A percentile compares a stretch with the other conserved stretches of the same genome.
These are phyloP conservation scores for Drosophila subsilvestris DNA, from an alignment of 2,888 invertebrate species.

Conservation along the genomic window DNA sequence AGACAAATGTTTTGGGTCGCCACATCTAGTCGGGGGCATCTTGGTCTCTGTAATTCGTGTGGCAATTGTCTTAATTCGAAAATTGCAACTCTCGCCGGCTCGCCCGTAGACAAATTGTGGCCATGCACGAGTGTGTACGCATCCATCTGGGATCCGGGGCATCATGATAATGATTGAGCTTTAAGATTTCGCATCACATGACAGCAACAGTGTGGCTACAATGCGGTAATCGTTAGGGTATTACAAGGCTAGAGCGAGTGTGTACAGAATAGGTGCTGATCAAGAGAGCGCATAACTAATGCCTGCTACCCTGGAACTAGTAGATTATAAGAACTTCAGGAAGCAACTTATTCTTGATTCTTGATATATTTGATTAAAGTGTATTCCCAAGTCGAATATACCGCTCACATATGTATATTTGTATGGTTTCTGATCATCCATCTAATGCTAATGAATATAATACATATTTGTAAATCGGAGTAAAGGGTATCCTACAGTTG, in stretches of 20 bases:
- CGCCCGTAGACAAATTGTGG: conserved; percentile 65
- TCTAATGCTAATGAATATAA: too few relatives aligned
- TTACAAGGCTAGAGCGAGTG: conserved; percentile 11
- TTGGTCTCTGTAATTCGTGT: conserved; percentile 61
- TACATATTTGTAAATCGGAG: not conserved
- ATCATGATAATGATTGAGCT: conserved; percentile 55
- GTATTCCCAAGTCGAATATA: too few relatives aligned
- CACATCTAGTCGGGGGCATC: conserved; percentile 33
- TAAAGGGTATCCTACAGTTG: not conserved
- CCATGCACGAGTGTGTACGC: conserved; percentile 58
- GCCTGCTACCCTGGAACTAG: not conserved
- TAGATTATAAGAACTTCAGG: not conserved
- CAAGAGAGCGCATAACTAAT: not conserved
- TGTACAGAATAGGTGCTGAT: not conserved
- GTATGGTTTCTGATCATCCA: too few relatives aligned
- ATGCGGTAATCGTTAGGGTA: conserved; percentile 36
- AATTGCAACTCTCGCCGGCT: conserved; percentile 67
- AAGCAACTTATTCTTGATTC: not conserved
- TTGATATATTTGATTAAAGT: not conserved
- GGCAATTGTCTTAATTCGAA: conserved; percentile 79
- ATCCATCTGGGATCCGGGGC: conserved; percentile 46
- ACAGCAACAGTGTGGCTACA: conserved; percentile 1
- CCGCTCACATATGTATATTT: too few relatives aligned
- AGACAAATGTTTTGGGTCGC: conserved; percentile 30
- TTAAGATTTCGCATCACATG: conserved; percentile 26